Evolutionary conservation across 2,113 vertebrate species (phyloP), one percentile per base, ranked within the genome.

Genomic region (Mesocricetus auratus): DNA sequence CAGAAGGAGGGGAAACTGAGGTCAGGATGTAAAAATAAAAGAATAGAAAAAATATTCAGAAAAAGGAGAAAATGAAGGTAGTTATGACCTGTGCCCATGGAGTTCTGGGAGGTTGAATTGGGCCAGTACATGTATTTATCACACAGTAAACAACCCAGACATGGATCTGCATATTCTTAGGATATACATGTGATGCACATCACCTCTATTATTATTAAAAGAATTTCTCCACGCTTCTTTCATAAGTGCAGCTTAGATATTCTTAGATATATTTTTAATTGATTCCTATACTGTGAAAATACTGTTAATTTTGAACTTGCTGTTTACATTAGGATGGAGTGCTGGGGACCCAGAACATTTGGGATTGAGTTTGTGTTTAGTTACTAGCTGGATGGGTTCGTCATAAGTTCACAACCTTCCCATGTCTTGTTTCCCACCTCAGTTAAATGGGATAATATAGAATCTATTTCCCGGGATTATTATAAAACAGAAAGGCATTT

Each of bases 401-500:
- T 56, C 47, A 1, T 36, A 71, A n/a, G 21, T 45, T 73, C 62
- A 64, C 66, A 89, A 73, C 7, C 5, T 39, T 10, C 81, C 68
- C 68, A 29, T 39, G 36, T 31, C 6, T 90, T 29, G 22, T 75
- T 94, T 79, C 79, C 56, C 16, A 91, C 31, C n/a, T 66, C 12
- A 64, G 29, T 66, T 64, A 90, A 95, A 53, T 39, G 13, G 5
- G 12, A 9, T 79, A 74, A 78, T 91, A 11, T 36, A 68, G 29
- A 10, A 17, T 64, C 26, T 66, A 21, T 64, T 66, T 66, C 82
- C 9, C 24, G 33, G 16, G 26, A 58, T 89, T 39, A 16, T 69
- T 68, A 12, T 91, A 45, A 77, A 83, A 73, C 91, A 71, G 78
- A 86, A 95, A 83, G 77, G 69, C 62, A 5, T 58, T n/a, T 60